Evolutionary conservation across 1,140 invertebrate species (phyloP).

Genomic region (Cyclina sinensis): DNA sequence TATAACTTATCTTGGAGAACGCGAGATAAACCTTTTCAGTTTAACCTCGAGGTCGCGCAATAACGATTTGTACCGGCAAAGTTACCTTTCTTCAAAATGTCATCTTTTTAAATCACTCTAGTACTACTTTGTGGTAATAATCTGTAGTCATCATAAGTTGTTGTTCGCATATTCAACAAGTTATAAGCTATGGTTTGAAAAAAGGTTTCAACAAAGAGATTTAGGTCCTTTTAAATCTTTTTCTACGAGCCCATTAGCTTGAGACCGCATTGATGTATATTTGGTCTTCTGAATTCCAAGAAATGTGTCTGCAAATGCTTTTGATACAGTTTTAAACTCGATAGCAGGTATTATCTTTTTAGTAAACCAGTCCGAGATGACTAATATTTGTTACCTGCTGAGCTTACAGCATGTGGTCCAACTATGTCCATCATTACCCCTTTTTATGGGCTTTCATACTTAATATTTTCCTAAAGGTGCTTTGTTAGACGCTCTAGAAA

Average conservation of each 20-base stretch:
- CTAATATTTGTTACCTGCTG: slow-evolving; percentile 1
- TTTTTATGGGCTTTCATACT: slow-evolving; percentile 55
- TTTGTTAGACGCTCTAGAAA: slow-evolving; percentile 29
- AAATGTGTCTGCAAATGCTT: slow-evolving; percentile 32
- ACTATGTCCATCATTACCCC: slow-evolving; percentile 66
- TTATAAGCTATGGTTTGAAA: not conserved
- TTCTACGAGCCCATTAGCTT: slow-evolving; percentile 17
- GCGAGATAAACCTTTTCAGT: not conserved
- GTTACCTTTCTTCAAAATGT: slow-evolving; percentile 12
- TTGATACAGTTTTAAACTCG: slow-evolving; percentile 15
- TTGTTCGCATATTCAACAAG: not conserved
- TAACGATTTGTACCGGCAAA: slow-evolving; percentile 10
- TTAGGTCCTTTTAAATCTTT: slow-evolving; percentile 10
- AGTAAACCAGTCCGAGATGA: slow-evolving; percentile 58
- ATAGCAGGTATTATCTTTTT: slow-evolving; percentile 21
- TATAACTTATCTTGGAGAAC: not conserved
- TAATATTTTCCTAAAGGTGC: slow-evolving; percentile 1
- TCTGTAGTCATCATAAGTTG: slow-evolving; percentile 50
- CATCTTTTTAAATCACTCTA: slow-evolving; percentile 25
- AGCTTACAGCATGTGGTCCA: not conserved
- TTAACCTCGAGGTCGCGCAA: not conserved
- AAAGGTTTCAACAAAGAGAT: not conserved
- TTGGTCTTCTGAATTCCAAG: slow-evolving; percentile 38
- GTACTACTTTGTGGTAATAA: not conserved
- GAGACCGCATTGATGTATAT: not conserved